These are phyloP conservation scores for Scolanthus callimorphus DNA, from an alignment of 92 coral and sea anemone species.

Conservation along the genomic window DNA sequence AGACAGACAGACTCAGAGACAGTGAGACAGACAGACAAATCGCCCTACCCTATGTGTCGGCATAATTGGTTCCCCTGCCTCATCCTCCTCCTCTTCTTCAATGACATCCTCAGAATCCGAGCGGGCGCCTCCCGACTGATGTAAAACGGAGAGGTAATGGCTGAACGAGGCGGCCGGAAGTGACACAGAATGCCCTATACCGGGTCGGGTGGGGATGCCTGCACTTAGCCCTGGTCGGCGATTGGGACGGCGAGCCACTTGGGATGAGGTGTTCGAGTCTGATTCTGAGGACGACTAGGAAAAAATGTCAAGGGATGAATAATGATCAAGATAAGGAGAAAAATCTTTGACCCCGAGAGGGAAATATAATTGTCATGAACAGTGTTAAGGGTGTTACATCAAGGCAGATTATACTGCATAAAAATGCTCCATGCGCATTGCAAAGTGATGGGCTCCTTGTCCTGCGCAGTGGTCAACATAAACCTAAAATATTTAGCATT, in stretches of 20 bases:
- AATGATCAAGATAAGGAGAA: too few species aligned
- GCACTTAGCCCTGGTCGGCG: constrained; percentile 38
- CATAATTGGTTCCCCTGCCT: background rate
- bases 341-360: too few species aligned
- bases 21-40: too few species aligned
- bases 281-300: background rate
- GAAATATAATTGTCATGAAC: too few species aligned
- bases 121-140: constrained; percentile 10
- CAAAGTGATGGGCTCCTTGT: too few species aligned
- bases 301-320: too few species aligned
- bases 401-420: too few species aligned
- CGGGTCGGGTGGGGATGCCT: constrained; percentile 19
- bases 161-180: constrained; percentile 63
- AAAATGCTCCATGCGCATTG: too few species aligned
- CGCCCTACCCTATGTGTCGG: background rate
- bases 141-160: constrained; percentile 51
- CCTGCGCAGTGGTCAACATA: too few species aligned
- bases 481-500: too few species aligned
- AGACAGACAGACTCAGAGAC: too few species aligned
- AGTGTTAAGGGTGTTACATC: too few species aligned
- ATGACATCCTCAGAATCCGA: constrained; percentile 38
- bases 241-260: constrained; percentile 1
- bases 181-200: constrained; percentile 72
- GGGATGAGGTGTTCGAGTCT: background rate
- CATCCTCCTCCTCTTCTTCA: constrained; percentile 48